phyloP scores from a whole-genome alignment of 2,888 invertebrate genomes.

The Caenorhabditis angaria region DNA sequence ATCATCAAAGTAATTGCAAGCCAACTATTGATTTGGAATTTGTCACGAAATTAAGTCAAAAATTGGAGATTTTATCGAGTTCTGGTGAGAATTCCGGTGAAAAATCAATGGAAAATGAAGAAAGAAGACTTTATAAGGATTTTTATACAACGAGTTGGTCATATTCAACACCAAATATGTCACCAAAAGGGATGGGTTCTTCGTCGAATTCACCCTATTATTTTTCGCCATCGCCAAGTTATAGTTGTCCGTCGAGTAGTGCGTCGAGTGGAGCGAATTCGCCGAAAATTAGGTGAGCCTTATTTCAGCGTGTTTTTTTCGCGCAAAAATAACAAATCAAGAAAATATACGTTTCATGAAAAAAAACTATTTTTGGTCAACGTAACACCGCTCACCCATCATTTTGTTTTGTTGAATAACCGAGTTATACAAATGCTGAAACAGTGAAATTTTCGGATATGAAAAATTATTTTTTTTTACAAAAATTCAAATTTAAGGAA shows the following conservation, averaged over 20 bases:
- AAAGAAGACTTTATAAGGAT: conserved; percentile 40
- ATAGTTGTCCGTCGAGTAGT: conserved; percentile 23
- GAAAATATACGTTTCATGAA: too few relatives aligned
- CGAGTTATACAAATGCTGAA: too few relatives aligned
- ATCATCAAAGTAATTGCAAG: conserved; percentile 38
- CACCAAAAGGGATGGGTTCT: conserved; percentile 14
- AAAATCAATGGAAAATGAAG: background rate
- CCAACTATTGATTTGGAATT: conserved; percentile 30
- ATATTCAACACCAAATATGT: conserved; percentile 38
- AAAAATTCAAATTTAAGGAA: too few relatives aligned
- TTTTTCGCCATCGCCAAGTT: conserved; percentile 31
- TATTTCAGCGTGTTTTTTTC: background rate
- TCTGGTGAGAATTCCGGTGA: too few relatives aligned
- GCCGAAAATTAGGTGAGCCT: conserved; percentile 9
- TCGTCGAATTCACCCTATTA: conserved; percentile 20
- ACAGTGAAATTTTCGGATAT: too few relatives aligned
- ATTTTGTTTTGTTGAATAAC: too few relatives aligned
- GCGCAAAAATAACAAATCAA: too few relatives aligned
- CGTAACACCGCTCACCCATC: too few relatives aligned
- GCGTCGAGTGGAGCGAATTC: conserved; percentile 35
- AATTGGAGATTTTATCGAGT: background rate
- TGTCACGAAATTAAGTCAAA: conserved; percentile 12
- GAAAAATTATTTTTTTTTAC: too few relatives aligned
- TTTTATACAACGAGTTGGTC: conserved; percentile 42
- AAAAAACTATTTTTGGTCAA: too few relatives aligned